Conservation (phyloP, 2,113 vertebrate species). For the Prochilodus magdalenae region DNA sequence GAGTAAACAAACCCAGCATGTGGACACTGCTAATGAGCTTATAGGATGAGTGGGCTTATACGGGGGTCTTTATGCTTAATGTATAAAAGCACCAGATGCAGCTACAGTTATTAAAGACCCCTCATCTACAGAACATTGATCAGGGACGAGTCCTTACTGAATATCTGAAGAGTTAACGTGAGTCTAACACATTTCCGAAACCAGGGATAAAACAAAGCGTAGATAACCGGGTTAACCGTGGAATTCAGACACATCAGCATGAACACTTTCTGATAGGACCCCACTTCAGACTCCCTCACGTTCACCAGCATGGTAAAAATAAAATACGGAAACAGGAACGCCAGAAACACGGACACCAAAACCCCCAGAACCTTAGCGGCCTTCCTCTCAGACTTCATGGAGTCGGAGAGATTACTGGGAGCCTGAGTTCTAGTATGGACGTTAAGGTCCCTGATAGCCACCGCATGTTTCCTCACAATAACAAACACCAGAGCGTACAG, state of each 20-base stretch:
- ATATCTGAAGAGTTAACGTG: slow-evolving; percentile 59
- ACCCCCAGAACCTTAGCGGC: too few relatives aligned
- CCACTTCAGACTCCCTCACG: too few relatives aligned
- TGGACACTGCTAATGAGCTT: too few relatives aligned
- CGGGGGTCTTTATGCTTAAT: too few relatives aligned
- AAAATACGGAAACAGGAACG: too few relatives aligned
- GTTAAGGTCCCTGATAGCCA: slow-evolving; percentile 54
- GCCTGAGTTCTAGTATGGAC: neutral
- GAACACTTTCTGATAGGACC: too few relatives aligned
- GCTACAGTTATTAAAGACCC: too few relatives aligned
- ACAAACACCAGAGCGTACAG: slow-evolving; percentile 39
- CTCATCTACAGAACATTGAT: slow-evolving; percentile 46
- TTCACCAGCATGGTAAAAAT: too few relatives aligned
- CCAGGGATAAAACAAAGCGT: slow-evolving; percentile 56
- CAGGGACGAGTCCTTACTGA: slow-evolving; percentile 39
- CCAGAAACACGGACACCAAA: too few relatives aligned
- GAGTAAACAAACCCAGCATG: too few relatives aligned
- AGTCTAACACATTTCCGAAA: slow-evolving; percentile 53
- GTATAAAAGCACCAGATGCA: too few relatives aligned
- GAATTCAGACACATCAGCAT: slow-evolving; percentile 41
- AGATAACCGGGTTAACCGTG: slow-evolving; percentile 37
- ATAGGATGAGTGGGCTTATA: too few relatives aligned
- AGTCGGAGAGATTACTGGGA: neutral
- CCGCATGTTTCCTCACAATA: slow-evolving; percentile 50
- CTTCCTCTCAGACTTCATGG: neutral